Base-by-base conservation (phyloP, 2,888 invertebrate genomes). In the Watsonalla binaria region DNA sequence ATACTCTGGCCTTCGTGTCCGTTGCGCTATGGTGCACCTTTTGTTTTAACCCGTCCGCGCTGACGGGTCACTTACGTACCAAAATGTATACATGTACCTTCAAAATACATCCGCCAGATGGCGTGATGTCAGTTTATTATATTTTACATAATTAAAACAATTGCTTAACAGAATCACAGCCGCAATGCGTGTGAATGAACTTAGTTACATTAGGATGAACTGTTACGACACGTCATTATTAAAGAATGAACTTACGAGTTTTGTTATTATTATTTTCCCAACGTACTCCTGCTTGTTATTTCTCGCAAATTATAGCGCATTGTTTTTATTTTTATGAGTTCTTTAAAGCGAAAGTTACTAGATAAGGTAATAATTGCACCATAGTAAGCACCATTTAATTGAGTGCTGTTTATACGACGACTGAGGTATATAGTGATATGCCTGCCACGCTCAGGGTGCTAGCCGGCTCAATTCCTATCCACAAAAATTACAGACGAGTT, bases 1-100 rank as follows among this genome's bases (percentile, higher is more conserved):
- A 73, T 82, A 80, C 82, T 80, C 78, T 82, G 89, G 86, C 90
- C 90, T 90, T 90, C 88, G 77, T 76, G 69, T 77, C 71, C 84
- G 88, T 82, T 77, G 75, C 88, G 86, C 78, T 8, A 85, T 59
- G 62, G 57, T 86, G 87, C 69, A 56, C 76, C 85, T 82, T 86
- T 90, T 90, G 90, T 90, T 89, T 89, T 80, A 80, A 70, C 56
- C 63, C 64, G 62, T 60, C 57, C 60, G 59, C 66, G 68, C 63
- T 68, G 64, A 66, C 57, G 51, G 61, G 54, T 59, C 58, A 58
- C 55, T 46, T 54, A 58, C 51, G 62, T 53, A 86, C 84, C 84
- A 83, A 84, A 83, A 78, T 72, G 67, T 74, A 65, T 13, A 56
- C 5, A 69, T 70, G 68, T 72, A 62, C 60, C 67, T 73, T 42